Percentiles rank a stretch among this genome's conserved stretches.
Conservation (phyloP, 2,113 vertebrate genomes). For the Zapornia atra region DNA sequence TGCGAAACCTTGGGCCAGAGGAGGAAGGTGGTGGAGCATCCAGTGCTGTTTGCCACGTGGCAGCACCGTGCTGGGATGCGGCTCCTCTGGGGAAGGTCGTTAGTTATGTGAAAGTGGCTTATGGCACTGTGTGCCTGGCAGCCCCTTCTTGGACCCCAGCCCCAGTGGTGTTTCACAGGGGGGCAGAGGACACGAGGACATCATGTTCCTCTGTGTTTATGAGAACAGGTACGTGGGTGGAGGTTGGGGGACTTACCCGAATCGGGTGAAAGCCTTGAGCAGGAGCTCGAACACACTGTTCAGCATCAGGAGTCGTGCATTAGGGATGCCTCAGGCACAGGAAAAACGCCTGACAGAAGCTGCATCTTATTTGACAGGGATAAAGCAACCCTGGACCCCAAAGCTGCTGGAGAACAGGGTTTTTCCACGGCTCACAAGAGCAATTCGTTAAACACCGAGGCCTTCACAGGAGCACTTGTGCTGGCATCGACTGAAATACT, state of each 20-base stretch:
- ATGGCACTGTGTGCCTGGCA: not conserved
- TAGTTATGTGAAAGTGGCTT: not conserved
- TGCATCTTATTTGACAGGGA: not conserved
- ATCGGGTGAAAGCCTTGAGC: not conserved
- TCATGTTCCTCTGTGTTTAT: not conserved
- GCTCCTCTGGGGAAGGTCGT: not conserved
- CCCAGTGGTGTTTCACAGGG: not conserved
- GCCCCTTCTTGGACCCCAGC: not conserved
- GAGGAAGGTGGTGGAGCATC: not conserved
- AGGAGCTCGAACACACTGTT: not conserved
- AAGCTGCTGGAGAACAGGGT: conserved; percentile 9
- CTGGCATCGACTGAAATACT: not conserved
- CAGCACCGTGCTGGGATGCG: accelerated
- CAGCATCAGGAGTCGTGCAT: not conserved
- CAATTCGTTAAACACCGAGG: not conserved
- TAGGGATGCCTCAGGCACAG: not conserved
- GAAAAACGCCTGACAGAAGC: not conserved
- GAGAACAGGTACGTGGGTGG: not conserved
- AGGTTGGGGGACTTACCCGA: not conserved
- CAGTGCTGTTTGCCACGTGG: not conserved
- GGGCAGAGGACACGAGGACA: not conserved
- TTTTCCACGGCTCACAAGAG: conserved; percentile 39
- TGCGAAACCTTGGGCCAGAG: not conserved
- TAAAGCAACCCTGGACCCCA: not conserved
- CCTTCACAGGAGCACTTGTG: not conserved